Base-by-base conservation (phyloP, 2,888 invertebrate species). In the Dendrolimus pini region DNA sequence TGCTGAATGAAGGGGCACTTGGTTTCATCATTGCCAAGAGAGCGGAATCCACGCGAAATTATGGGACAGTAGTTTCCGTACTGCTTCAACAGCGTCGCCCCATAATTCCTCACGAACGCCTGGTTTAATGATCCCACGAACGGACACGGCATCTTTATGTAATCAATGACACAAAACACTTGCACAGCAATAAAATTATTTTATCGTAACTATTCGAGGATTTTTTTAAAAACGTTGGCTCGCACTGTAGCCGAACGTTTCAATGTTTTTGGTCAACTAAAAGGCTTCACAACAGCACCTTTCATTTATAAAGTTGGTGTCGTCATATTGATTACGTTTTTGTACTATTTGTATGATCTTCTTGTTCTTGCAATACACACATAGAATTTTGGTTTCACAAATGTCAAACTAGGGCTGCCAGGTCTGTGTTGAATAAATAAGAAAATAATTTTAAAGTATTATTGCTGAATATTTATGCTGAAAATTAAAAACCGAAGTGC, bases 51-150 rank as follows among this genome's bases (percentile, higher is more conserved):
- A 60, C 94, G 91, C 13, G 94, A 93, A 78, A 95, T 88, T 30
- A 96, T 94, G 7, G 97, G 97, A 74, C 97, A 97, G 72, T 94
- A 94, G 70, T 93, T 94, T 47, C 95, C 95, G 80, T 96, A 97
- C 69, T 93, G 94, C 83, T 96, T 96, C 72, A 96, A 83, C 68
- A 97, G 87, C 58, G 92, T 92, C 54, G 94, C 91, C 55, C 95
- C 95, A 89, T 97, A 96, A 84, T 96, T 96, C 66, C 95, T 94
- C 64, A 97, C 93, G 86, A 95, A 97, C 74, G 94, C 93, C 66
- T 94, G 92, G 73, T 95, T 95, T 63, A 97, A 90, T 66, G 95
- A 94, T 71, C 95, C 95, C 74, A 97, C 87, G 88, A 97, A 97
- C 64, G 97, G 97, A 83, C 97, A 97, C 78, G 96, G 95, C 96